Percentiles rank a stretch among this genome's conserved stretches.
Conservation (phyloP, 2,113 vertebrate genomes). For the Amazona vittata region DNA sequence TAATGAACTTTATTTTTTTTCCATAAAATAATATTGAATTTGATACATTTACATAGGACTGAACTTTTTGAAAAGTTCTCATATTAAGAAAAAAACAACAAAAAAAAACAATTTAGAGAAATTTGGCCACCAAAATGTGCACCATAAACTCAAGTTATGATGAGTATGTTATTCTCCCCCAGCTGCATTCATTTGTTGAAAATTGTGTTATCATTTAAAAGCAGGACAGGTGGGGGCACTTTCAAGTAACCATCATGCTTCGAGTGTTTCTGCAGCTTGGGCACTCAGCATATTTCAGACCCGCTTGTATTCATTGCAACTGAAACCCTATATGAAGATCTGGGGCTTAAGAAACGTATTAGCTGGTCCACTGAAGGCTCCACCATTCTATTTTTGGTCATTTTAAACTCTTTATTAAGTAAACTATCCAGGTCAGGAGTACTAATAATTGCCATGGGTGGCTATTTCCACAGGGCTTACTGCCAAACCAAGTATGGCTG, state of each 20-base stretch:
- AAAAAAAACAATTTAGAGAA: neutral
- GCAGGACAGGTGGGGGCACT: neutral
- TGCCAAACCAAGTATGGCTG: neutral
- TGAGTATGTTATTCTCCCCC: neutral
- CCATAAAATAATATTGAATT: neutral
- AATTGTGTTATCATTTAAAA: neutral
- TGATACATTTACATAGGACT: neutral
- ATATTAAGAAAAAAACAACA: neutral
- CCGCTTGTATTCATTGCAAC: rapidly evolving
- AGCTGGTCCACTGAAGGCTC: neutral
- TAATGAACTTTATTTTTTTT: neutral
- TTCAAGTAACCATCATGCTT: neutral
- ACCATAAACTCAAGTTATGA: neutral
- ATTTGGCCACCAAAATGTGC: neutral
- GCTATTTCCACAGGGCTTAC: neutral
- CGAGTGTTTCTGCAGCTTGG: neutral
- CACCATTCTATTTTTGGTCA: neutral
- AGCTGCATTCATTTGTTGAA: neutral
- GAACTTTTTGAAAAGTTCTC: neutral
- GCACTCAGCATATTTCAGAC: neutral
- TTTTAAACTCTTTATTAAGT: neutral
- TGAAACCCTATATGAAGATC: neutral
- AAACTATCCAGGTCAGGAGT: neutral
- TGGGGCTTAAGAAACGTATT: neutral
- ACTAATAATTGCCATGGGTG: neutral